Base-by-base conservation (phyloP, 2,797 vertebrate species). In the Philypnodon macrostomus region DNA sequence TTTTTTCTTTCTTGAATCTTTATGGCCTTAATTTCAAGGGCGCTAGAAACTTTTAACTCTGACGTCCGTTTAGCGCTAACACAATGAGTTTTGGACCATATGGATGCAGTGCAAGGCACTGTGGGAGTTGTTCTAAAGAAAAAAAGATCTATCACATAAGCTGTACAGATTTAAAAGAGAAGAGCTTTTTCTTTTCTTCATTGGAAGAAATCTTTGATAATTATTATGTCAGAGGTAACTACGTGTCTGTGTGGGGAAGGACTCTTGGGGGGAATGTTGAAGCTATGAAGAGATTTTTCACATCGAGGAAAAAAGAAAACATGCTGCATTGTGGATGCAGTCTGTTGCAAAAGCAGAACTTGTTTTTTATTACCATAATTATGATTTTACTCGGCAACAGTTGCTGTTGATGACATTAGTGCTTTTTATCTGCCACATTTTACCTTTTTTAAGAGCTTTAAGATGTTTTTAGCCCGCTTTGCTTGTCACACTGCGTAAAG, bases 1-100 rank as follows among this genome's bases (percentile, higher is more conserved):
- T 40, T 48, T 63, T n/a, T 88, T 86, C 55, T 93, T 93, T 94
- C 90, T 92, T 91, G 89, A 94, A 93, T 94, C 91, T 94, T 95
- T 92, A 94, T 94, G 95, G 95, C 94, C 94, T 98, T 97, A 95
- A 96, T 96, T 96, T 95, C 89, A 93, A 95, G 90, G 91, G 93
- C 89, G 89, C 89, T 90, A 90, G 89, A 93, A 87, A 90, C 93
- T 93, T 92, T 83, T 80, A 83, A 89, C 85, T 94, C 91, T 82
- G 93, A 90, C 88, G 88, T 93, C 91, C 88, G 82, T 86, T 91
- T 90, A 87, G 54, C 47, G 51, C 65, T 84, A 72, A 71, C 35
- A 7, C 59, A 75, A 61, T 64, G 58, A 58, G 79, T 86, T 64
- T 85, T 86, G 90, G 88, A 90, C 90, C 87, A 45, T 81, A 55